A percentile compares a stretch with the other conserved stretches of the same genome.
Evolutionary conservation across 2,888 invertebrate species (phyloP).

Genomic region (Anoplius nigerrimus): DNA sequence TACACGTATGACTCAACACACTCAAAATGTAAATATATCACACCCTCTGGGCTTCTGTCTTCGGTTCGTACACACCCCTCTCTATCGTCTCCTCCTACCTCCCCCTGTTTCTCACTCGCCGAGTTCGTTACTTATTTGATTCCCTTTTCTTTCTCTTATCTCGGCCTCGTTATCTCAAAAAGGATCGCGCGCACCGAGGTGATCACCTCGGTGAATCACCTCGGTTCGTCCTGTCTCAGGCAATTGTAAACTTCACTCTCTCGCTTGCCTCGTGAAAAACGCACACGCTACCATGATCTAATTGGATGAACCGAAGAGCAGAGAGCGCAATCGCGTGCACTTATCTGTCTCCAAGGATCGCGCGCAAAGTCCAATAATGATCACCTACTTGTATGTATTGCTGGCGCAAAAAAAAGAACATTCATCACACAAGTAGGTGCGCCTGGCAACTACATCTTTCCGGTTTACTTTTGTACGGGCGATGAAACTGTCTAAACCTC

Average conservation of each 20-base stretch:
- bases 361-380: constrained; percentile 19
- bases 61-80: no score
- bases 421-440: constrained; percentile 69
- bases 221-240: constrained; percentile 20
- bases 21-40: constrained; percentile 37
- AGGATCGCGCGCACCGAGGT: constrained; percentile 23
- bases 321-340: constrained; percentile 8
- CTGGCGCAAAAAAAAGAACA: constrained; percentile 57
- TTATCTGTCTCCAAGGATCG: constrained; percentile 19
- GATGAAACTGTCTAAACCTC: constrained; percentile 14
- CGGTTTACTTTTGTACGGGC: constrained; percentile 49
- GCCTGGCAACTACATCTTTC: constrained; percentile 69
- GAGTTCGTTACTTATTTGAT: no score
- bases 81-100: no score
- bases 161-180: constrained; percentile 4
- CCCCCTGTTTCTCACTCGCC: no score
- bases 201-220: constrained; percentile 26
- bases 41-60: constrained; percentile 1
- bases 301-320: constrained; percentile 11
- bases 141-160: constrained; percentile 6
- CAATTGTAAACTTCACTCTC: no score
- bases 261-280: neutral
- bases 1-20: constrained; percentile 10
- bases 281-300: constrained; percentile 18
- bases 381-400: constrained; percentile 68